Percentiles rank a stretch among this genome's conserved stretches.
phyloP scores from a whole-genome alignment of 2,888 invertebrate species.

The Eutolmus rufibarbis region DNA sequence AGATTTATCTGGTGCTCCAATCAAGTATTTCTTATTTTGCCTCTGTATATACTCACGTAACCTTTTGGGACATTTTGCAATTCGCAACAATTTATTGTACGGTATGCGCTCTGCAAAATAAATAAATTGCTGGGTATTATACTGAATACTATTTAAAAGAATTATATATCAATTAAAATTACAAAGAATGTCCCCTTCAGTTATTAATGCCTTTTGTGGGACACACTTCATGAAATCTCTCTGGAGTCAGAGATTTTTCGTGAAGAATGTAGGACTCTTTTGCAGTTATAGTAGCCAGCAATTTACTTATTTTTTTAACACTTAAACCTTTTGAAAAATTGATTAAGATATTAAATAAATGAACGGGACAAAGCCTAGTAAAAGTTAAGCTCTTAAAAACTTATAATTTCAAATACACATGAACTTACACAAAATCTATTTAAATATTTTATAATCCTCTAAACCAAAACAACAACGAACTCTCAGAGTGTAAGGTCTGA shows the following conservation, averaged over 20 bases:
- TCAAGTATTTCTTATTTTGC: neutral
- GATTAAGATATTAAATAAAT: slow-evolving; percentile 42
- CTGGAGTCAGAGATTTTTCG: neutral
- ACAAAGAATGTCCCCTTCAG: slow-evolving; percentile 45
- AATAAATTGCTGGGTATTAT: slow-evolving; percentile 60
- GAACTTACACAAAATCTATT: neutral
- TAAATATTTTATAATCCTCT: neutral
- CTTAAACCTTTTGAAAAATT: neutral
- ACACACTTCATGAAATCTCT: neutral
- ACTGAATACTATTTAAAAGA: slow-evolving; percentile 14
- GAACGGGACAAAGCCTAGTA: slow-evolving; percentile 42
- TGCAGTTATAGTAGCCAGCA: slow-evolving; percentile 41
- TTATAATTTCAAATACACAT: neutral
- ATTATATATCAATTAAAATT: slow-evolving; percentile 13
- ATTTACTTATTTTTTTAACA: slow-evolving; percentile 45
- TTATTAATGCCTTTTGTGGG: slow-evolving; percentile 43
- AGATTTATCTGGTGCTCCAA: neutral
- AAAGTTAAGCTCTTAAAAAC: neutral
- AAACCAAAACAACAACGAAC: neutral
- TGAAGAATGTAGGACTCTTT: neutral
- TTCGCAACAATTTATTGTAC: slow-evolving; percentile 55
- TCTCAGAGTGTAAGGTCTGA: too few relatives aligned
- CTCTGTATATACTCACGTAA: slow-evolving; percentile 50
- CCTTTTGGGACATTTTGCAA: slow-evolving; percentile 55
- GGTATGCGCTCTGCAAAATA: slow-evolving; percentile 61